These are phyloP conservation scores for Frankliniella fusca DNA, from an alignment of 2,888 invertebrate species.

Conservation along the genomic window DNA sequence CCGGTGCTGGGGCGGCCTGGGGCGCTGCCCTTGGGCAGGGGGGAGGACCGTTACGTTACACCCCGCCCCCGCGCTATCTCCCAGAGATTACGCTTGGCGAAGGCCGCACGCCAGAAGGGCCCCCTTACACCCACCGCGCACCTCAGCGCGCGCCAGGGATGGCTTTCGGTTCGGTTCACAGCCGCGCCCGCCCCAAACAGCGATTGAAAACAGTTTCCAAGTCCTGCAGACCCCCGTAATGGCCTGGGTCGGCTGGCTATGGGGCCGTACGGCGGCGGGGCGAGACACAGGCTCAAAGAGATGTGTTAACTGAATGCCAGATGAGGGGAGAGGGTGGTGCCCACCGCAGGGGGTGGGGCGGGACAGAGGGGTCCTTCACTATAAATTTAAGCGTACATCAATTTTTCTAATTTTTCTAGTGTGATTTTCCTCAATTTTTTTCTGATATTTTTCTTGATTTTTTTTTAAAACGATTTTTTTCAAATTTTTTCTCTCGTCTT, in stretches of 20 bases:
- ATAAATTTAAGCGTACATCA: too few species aligned
- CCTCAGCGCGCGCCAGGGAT: background rate
- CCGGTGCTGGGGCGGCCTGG: background rate
- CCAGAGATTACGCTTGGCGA: background rate
- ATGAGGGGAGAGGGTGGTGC: background rate
- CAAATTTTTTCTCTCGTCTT: too few species aligned
- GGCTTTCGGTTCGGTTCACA: too few species aligned
- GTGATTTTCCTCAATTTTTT: too few species aligned
- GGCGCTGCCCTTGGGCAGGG: too few species aligned
- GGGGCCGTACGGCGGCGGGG: too few species aligned
- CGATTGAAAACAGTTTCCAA: constrained; percentile 22
- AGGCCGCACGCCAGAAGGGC: background rate
- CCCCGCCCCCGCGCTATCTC: background rate
- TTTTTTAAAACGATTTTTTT: too few species aligned
- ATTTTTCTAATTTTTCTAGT: too few species aligned
- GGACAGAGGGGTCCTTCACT: too few species aligned
- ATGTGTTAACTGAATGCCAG: background rate
- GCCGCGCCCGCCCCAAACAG: background rate
- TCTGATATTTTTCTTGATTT: too few species aligned
- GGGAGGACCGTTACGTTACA: too few species aligned
- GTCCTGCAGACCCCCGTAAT: background rate
- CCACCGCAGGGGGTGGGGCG: background rate
- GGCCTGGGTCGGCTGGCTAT: background rate
- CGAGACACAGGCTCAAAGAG: background rate
- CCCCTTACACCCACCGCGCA: background rate